phyloP scores from a whole-genome alignment of 2,113 vertebrate species.

The Tursiops truncatus region DNA sequence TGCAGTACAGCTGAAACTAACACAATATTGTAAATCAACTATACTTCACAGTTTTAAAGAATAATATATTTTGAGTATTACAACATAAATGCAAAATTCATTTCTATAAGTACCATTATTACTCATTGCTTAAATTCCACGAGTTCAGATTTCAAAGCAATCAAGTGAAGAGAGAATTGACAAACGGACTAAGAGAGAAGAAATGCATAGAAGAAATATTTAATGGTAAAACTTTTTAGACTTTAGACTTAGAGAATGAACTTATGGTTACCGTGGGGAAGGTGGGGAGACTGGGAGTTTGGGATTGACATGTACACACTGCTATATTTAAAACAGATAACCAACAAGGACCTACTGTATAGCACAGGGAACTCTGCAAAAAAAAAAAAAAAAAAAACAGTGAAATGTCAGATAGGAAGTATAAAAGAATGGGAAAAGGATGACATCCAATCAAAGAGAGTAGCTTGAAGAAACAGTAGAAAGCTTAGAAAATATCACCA shows the following conservation, averaged over 20 bases:
- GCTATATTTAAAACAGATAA: neutral
- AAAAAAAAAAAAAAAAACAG: neutral
- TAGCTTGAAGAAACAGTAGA: constrained; percentile 37
- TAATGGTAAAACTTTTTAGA: constrained; percentile 1
- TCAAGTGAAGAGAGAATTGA: neutral
- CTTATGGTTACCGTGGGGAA: neutral
- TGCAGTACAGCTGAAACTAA: no score
- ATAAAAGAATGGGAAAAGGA: neutral
- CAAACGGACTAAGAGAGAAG: neutral
- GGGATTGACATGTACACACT: neutral
- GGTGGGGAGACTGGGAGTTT: neutral
- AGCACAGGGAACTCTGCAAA: neutral
- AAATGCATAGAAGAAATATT: neutral
- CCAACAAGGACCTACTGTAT: neutral
- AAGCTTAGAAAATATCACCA: constrained; percentile 46
- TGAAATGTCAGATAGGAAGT: neutral
- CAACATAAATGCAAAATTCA: constrained; percentile 25
- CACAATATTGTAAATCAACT: no score
- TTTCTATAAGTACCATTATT: neutral
- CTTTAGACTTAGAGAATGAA: neutral
- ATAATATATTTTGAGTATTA: neutral
- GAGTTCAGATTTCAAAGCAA: neutral
- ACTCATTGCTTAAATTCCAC: neutral
- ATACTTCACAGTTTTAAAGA: no score
- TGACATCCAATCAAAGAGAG: constrained; percentile 13